phyloP scores from a whole-genome alignment of 2,113 vertebrate genomes.

The Elaphurus davidianus region DNA sequence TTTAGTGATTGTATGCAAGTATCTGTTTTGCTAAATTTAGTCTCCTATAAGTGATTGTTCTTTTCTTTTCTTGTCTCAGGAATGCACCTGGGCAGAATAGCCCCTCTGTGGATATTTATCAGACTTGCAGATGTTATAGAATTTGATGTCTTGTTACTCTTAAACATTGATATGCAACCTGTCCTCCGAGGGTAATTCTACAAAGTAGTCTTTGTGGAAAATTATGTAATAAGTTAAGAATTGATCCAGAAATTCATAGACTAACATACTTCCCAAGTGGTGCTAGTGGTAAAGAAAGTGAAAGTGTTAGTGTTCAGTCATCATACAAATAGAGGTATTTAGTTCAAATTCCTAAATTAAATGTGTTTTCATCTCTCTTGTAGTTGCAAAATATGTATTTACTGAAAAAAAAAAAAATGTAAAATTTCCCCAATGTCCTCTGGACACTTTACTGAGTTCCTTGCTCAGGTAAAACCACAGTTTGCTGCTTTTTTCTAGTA shows the following conservation, averaged over 20 bases:
- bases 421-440: neutral
- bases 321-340: neutral
- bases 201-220: neutral
- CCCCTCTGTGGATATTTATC: neutral
- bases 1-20: neutral
- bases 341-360: neutral
- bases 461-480: neutral
- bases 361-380: neutral
- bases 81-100: neutral
- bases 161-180: neutral
- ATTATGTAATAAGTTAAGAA: neutral
- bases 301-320: neutral
- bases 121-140: neutral
- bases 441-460: neutral
- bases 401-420: neutral
- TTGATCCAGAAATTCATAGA: neutral
- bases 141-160: neutral
- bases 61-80: neutral
- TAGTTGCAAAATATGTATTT: neutral
- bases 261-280: neutral
- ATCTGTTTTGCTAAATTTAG: neutral
- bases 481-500: neutral
- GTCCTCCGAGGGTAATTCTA: neutral
- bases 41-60: neutral
- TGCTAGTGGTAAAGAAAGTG: neutral